A percentile compares a stretch with the other conserved stretches of the same genome.
phyloP scores from a whole-genome alignment of 2,797 vertebrate species.

The Lutjanus campechanus region DNA sequence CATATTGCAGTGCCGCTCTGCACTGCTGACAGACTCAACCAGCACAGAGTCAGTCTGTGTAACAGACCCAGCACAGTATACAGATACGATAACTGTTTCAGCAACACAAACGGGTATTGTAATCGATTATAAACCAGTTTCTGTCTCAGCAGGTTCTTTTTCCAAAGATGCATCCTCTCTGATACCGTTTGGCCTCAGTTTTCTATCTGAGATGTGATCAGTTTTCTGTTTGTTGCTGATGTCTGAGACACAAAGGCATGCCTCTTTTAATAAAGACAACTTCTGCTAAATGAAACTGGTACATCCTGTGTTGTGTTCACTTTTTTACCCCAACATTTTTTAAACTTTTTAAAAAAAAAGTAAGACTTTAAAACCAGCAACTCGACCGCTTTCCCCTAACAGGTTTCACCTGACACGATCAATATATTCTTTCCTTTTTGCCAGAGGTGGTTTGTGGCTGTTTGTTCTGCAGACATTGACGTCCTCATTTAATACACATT shows the following conservation, averaged over 20 bases:
- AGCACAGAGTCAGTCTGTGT: slow-evolving; percentile 14
- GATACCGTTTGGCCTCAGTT: slow-evolving; percentile 27
- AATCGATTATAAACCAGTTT: slow-evolving; percentile 3
- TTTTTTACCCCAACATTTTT: background rate
- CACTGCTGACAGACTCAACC: slow-evolving; percentile 4
- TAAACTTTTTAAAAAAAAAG: background rate
- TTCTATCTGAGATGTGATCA: slow-evolving; percentile 36
- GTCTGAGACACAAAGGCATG: slow-evolving; percentile 52
- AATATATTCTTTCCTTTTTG: slow-evolving; percentile 19
- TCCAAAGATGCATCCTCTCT: slow-evolving; percentile 66
- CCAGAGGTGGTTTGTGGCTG: slow-evolving; percentile 20
- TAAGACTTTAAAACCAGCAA: background rate
- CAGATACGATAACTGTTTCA: slow-evolving; percentile 7
- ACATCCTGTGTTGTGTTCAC: background rate
- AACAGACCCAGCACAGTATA: background rate
- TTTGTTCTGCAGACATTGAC: slow-evolving; percentile 40
- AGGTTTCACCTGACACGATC: slow-evolving; percentile 30
- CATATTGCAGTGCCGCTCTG: slow-evolving; percentile 17
- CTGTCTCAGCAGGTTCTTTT: slow-evolving; percentile 38
- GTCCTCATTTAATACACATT: slow-evolving; percentile 44
- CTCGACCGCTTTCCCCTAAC: background rate
- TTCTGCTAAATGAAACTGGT: slow-evolving; percentile 45
- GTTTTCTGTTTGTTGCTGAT: slow-evolving; percentile 43
- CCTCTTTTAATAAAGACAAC: slow-evolving; percentile 74
- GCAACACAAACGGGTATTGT: slow-evolving; percentile 18